phyloP scores from a whole-genome alignment of 2,888 invertebrate species.

The Metallyticus violacea region DNA sequence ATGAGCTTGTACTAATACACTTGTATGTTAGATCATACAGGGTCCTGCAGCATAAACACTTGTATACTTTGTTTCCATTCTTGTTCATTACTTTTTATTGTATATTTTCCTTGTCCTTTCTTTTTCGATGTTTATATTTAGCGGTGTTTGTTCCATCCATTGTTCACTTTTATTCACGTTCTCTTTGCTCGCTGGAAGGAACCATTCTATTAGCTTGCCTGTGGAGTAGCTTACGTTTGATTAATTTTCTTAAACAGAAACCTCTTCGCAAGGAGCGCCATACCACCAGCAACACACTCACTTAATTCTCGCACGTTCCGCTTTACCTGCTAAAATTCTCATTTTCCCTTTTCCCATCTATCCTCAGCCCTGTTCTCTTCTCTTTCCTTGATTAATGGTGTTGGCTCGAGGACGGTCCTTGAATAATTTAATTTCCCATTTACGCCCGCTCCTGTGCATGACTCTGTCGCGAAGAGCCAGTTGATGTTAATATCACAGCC shows the following conservation, averaged over 20 bases:
- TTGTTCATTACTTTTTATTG: neutral
- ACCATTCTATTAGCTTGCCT: neutral
- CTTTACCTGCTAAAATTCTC: slow-evolving; percentile 31
- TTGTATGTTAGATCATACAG: too few relatives aligned
- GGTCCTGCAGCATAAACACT: too few relatives aligned
- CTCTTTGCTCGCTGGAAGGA: neutral
- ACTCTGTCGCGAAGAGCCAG: slow-evolving; percentile 12
- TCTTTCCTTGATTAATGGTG: slow-evolving; percentile 32
- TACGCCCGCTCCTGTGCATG: slow-evolving; percentile 21
- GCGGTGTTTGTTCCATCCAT: neutral
- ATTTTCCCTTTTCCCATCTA: slow-evolving; percentile 22
- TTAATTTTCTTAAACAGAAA: neutral
- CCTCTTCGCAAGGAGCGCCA: neutral
- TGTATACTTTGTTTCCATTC: neutral
- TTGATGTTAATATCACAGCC: neutral
- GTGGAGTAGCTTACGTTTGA: neutral
- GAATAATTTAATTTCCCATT: slow-evolving; percentile 35
- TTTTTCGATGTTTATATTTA: neutral
- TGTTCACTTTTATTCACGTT: neutral
- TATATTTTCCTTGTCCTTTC: neutral
- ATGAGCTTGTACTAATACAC: too few relatives aligned
- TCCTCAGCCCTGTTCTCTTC: slow-evolving; percentile 1
- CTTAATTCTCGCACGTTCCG: slow-evolving; percentile 8
- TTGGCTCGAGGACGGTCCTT: slow-evolving; percentile 27
- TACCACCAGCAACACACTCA: neutral